phyloP scores from a whole-genome alignment of 1,140 invertebrate genomes.

The Caligus rogercresseyi region DNA sequence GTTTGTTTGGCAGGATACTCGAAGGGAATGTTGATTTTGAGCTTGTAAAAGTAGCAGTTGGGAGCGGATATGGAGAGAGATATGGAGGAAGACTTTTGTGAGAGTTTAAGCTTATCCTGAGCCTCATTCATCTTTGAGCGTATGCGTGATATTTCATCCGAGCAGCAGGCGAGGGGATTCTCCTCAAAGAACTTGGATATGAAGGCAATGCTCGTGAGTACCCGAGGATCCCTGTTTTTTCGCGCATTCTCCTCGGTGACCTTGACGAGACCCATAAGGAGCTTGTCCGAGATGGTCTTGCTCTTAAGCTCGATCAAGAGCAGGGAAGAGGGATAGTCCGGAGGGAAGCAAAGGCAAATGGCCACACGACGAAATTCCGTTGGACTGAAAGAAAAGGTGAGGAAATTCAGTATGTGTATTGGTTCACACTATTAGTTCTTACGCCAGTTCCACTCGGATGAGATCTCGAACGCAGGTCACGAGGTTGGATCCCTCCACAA shows the following conservation, averaged over 20 bases:
- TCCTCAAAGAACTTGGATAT: slow-evolving; percentile 46
- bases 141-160: slow-evolving; percentile 47
- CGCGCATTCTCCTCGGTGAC: slow-evolving; percentile 47
- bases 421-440: slow-evolving; percentile 24
- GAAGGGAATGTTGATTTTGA: slow-evolving; percentile 42
- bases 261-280: slow-evolving; percentile 41
- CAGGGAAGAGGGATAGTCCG: slow-evolving; percentile 37
- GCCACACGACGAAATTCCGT: slow-evolving; percentile 42
- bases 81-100: slow-evolving; percentile 45
- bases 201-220: slow-evolving; percentile 40
- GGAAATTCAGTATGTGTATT: slow-evolving; percentile 1
- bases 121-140: slow-evolving; percentile 32
- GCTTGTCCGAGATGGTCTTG: slow-evolving; percentile 43
- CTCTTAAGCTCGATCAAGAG: slow-evolving; percentile 52
- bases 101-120: slow-evolving; percentile 43
- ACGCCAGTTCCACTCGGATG: slow-evolving; percentile 48
- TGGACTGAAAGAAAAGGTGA: slow-evolving; percentile 30
- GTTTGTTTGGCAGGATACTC: slow-evolving; percentile 42
- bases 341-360: slow-evolving; percentile 45
- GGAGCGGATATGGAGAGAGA: slow-evolving; percentile 38
- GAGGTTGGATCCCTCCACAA: slow-evolving; percentile 40
- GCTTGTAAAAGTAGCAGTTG: slow-evolving; percentile 40
- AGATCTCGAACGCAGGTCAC: slow-evolving; percentile 45
- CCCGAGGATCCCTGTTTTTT: slow-evolving; percentile 37
- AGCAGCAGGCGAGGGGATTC: slow-evolving; percentile 50